A percentile compares a stretch with the other conserved stretches of the same genome.
These are phyloP conservation scores for Pristionchus maxplancki DNA, from an alignment of 2,888 invertebrate genomes.

Conservation along the genomic window DNA sequence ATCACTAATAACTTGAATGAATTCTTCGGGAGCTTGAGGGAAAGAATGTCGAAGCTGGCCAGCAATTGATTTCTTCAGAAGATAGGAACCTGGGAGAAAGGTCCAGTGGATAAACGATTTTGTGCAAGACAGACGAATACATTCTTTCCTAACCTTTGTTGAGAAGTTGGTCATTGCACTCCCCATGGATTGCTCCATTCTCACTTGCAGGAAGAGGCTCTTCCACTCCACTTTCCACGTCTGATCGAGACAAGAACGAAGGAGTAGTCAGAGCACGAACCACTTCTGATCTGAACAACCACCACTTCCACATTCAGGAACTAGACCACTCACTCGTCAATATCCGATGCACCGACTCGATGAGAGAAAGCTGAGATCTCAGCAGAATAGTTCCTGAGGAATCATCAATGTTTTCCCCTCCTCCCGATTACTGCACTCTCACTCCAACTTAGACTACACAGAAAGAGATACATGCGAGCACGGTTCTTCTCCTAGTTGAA, in stretches of 20 bases:
- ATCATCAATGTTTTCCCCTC: background rate
- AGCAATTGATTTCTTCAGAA: constrained; percentile 81
- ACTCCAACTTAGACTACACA: background rate
- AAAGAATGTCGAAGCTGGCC: constrained; percentile 85
- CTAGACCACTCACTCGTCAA: constrained; percentile 52
- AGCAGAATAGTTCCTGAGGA: constrained; percentile 72
- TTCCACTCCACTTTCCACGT: constrained; percentile 64
- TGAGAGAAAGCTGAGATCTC: constrained; percentile 75
- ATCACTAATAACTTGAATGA: constrained; percentile 83
- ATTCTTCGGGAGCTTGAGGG: constrained; percentile 87
- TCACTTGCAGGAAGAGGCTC: constrained; percentile 53
- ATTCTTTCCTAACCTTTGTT: background rate
- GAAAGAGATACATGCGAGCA: background rate
- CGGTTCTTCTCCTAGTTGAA: background rate
- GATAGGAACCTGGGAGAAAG: constrained; percentile 55
- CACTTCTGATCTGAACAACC: background rate
- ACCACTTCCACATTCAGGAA: background rate
- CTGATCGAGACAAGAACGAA: constrained; percentile 64
- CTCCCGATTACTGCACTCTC: constrained; percentile 17
- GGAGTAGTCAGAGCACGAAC: constrained; percentile 66
- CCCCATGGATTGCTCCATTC: constrained; percentile 83
- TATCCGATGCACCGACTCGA: constrained; percentile 69
- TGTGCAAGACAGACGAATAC: background rate
- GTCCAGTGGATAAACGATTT: background rate
- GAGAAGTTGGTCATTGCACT: constrained; percentile 37